Conservation (phyloP, 2,113 vertebrate species). For the Brachirus orientalis region DNA sequence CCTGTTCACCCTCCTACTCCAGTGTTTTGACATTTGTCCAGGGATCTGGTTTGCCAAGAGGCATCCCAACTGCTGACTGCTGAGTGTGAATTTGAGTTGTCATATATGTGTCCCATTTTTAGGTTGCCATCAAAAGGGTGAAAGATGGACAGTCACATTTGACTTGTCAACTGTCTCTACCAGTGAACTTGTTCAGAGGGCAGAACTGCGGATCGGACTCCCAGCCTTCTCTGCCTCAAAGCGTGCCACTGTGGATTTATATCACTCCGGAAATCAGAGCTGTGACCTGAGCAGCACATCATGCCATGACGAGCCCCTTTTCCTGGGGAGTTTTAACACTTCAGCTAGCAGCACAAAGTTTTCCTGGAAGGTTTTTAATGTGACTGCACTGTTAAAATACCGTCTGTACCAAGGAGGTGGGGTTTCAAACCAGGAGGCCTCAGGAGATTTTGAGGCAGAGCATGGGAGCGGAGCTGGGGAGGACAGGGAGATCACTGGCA, state of each 20-base stretch:
- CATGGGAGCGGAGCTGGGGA: constrained; percentile 41
- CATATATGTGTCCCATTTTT: constrained; percentile 27
- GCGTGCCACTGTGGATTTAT: constrained; percentile 80
- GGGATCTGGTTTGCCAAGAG: constrained; percentile 36
- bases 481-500: not conserved
- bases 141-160: constrained; percentile 85
- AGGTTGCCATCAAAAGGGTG: constrained; percentile 82
- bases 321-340: constrained; percentile 81
- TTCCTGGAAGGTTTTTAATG: constrained; percentile 86
- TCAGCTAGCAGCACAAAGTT: constrained; percentile 58
- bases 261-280: constrained; percentile 75
- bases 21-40: constrained; percentile 77
- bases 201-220: constrained; percentile 83
- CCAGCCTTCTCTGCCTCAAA: constrained; percentile 60
- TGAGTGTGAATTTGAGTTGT: constrained; percentile 8
- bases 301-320: constrained; percentile 71
- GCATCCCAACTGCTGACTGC: constrained; percentile 13
- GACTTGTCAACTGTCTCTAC: constrained; percentile 88
- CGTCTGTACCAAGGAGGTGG: constrained; percentile 77
- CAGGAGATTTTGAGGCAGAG: constrained; percentile 36
- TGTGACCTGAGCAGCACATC: constrained; percentile 32
- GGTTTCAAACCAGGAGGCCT: constrained; percentile 22
- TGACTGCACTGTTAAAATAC: constrained; percentile 81
- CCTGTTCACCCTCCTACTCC: constrained; percentile 54
- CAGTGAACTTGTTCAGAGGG: constrained; percentile 81